phyloP scores from a whole-genome alignment of 2,797 vertebrate species.

The Mormyrus proboscirostris region DNA sequence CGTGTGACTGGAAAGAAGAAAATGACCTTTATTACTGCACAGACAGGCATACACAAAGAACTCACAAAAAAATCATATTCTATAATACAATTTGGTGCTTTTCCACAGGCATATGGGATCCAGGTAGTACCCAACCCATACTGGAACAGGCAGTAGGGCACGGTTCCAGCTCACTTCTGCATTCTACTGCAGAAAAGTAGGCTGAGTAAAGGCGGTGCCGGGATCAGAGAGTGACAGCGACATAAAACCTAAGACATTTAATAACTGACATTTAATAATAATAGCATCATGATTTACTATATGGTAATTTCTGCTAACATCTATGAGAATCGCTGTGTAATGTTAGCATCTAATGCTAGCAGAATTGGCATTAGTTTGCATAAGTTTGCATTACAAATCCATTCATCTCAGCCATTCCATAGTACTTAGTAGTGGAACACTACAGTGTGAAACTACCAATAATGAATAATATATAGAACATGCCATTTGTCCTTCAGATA shows the following conservation, averaged over 20 bases:
- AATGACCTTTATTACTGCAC: neutral
- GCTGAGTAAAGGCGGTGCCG: neutral
- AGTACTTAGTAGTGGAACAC: neutral
- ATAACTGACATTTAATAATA: no score
- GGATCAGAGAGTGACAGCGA: neutral
- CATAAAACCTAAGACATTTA: neutral
- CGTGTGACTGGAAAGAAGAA: conserved; percentile 73
- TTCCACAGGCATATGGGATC: neutral
- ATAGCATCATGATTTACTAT: neutral
- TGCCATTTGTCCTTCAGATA: neutral
- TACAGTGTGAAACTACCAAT: neutral
- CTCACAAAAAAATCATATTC: neutral
- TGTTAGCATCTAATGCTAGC: neutral
- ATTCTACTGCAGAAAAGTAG: neutral
- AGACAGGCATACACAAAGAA: neutral
- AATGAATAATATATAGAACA: neutral
- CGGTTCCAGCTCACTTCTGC: neutral
- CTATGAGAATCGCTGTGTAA: neutral
- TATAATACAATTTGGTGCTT: neutral
- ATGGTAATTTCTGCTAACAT: neutral
- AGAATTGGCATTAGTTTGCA: neutral
- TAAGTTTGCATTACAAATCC: neutral
- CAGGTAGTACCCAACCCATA: neutral
- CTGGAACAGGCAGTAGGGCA: neutral
- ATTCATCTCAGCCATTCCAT: neutral